Evolutionary conservation across 35 echinoderm and acorn worm species (phyloP).

Genomic region (Anneissia japonica): DNA sequence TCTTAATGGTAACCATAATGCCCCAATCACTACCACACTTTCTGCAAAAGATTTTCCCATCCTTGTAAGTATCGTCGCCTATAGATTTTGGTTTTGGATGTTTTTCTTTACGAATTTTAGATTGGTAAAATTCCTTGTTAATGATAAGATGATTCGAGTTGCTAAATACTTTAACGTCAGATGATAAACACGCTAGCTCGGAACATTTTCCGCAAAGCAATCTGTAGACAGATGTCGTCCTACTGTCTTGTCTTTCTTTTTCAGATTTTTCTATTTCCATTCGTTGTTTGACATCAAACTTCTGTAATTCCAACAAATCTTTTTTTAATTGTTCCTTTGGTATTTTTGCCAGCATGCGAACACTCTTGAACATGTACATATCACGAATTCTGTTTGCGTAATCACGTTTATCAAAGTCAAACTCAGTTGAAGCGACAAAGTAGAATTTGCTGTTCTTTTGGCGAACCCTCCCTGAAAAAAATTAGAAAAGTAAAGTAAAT

Average conservation of each 20-base stretch:
- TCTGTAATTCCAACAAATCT: not conserved
- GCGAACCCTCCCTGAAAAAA: constrained; percentile 36
- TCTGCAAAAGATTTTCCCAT: not conserved
- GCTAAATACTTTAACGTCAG: not conserved
- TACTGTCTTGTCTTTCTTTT: not conserved
- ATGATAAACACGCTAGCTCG: not conserved
- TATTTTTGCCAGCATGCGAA: not conserved
- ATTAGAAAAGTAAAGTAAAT: not conserved
- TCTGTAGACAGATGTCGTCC: not conserved
- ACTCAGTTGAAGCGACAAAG: constrained; percentile 29
- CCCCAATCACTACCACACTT: not conserved
- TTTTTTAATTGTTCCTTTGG: not conserved
- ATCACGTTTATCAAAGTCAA: constrained; percentile 24
- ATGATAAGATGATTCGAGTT: not conserved
- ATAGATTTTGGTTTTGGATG: not conserved
- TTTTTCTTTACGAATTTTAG: not conserved
- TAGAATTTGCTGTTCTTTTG: constrained; percentile 34
- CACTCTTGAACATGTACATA: not conserved
- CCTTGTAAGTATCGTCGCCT: not conserved
- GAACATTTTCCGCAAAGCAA: not conserved
- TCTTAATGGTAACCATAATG: not conserved
- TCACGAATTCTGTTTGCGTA: constrained; percentile 41
- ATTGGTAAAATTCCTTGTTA: not conserved
- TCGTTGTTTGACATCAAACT: not conserved
- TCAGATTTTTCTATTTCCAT: not conserved